phyloP scores from a whole-genome alignment of 2,113 vertebrate species.

The Pseudolaguvia tuberculata region DNA sequence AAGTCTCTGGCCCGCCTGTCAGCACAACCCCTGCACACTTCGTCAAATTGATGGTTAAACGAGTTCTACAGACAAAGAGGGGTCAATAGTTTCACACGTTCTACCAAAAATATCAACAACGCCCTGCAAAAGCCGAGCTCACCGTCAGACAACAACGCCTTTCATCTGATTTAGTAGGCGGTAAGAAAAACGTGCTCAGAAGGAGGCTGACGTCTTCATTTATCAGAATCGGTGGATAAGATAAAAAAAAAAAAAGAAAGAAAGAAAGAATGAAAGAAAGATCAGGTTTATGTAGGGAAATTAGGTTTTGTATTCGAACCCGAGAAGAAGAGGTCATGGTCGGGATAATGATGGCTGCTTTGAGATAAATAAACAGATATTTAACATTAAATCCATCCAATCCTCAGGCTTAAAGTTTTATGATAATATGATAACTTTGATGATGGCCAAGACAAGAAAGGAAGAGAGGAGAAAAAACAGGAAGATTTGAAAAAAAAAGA shows the following conservation, averaged over 20 bases:
- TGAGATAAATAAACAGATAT: too few relatives aligned
- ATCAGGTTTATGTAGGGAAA: not conserved
- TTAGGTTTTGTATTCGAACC: slow-evolving; percentile 3
- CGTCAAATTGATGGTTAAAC: slow-evolving; percentile 46
- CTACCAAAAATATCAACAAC: slow-evolving; percentile 48
- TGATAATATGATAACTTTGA: too few relatives aligned
- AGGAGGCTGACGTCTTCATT: slow-evolving; percentile 24
- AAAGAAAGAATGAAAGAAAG: not conserved
- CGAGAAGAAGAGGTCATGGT: not conserved
- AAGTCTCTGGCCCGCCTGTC: slow-evolving; percentile 46
- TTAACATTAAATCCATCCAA: too few relatives aligned
- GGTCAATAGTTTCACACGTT: slow-evolving; percentile 50
- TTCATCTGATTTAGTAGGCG: slow-evolving; percentile 22
- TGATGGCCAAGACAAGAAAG: not conserved
- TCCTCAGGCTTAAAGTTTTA: too few relatives aligned
- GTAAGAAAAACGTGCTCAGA: slow-evolving; percentile 7
- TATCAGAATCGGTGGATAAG: slow-evolving; percentile 10
- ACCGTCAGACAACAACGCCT: not conserved
- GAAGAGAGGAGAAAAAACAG: too few relatives aligned
- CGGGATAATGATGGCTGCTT: too few relatives aligned
- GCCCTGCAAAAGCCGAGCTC: not conserved
- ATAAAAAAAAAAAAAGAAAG: not conserved
- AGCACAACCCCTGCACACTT: slow-evolving; percentile 32
- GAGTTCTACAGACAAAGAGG: slow-evolving; percentile 50
- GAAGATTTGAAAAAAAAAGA: not conserved